These are phyloP conservation scores for fruit fly (Drosophila melanogaster) DNA, from an alignment of 1,140 invertebrate genomes.

Conservation along the genomic window Release_6_plus_ISO1_MT NC_004354.4:5060001-5060500, in stretches of 20 bases:
- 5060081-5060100: conserved; percentile 42
- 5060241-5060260: conserved; percentile 80
- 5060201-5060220: conserved; percentile 68
- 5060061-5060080: conserved; percentile 69
- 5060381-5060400: conserved; percentile 40
- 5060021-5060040: conserved; percentile 1
- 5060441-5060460: conserved; percentile 77
- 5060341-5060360: not conserved
- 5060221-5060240: conserved; percentile 79
- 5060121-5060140: conserved; percentile 2
- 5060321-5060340: conserved; percentile 59
- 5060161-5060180: not conserved
- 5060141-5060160: not conserved
- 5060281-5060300: conserved; percentile 9
- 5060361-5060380: conserved; percentile 29
- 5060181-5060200: conserved; percentile 42
- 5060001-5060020: conserved; percentile 56
- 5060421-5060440: conserved; percentile 70
- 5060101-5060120: conserved; percentile 79
- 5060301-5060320: conserved; percentile 64
- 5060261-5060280: conserved; percentile 35
- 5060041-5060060: conserved; percentile 62
- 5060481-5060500: conserved; percentile 41
- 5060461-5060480: conserved; percentile 46
- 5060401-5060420: conserved; percentile 65